Base-by-base conservation (phyloP, 2,113 vertebrate genomes). In the Emydocephalus ijimae region DNA sequence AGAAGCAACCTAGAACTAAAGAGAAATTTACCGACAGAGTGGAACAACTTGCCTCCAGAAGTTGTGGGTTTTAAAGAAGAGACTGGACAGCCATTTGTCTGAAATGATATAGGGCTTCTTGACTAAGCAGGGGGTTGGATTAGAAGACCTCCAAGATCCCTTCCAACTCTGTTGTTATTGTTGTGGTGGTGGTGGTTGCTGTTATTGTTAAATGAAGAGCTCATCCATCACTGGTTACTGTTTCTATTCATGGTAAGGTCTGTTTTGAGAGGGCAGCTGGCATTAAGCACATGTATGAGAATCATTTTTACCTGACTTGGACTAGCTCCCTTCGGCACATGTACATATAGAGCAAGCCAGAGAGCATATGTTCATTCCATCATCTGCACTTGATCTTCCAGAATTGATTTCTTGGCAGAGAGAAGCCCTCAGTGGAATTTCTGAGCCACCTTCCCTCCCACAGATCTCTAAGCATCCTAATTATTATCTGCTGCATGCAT, bases 401-500 rank as follows among this genome's bases (percentile, higher is more conserved):
- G 52, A 18, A 7, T 1, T 0, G 0, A 8, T 64, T 23, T 95
- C 91, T 90, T 95, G 90, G 94, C 95, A 94, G 91, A 92, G 7
- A 56, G 11, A 85, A 0, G 0, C 0, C 85, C 93, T 59, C 88
- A 0, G 3, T 3, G 0, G 91, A 90, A 88, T 52, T 92, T 45
- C 94, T 0, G 39, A 94, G 94, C 94, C 87, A 89, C 92, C 34
- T 11, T 52, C 90, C 85, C 69, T 93, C 88, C 94, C 92, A 21
- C 64, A 7, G 2, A 90, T 90, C 11, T 93, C 93, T 90, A 39
- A 48, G 93, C 90, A 93, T 96, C 91, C 94, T 96, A 95, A 50
- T 96, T 96, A 95, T 95, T 96, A 96, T 91, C 96, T 90, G 92
- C 86, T 0, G 5, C 21, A 18, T 96, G 94, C 95, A 96, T 97